Evolutionary conservation across 2,113 vertebrate species (phyloP).

Genomic region (Mesocricetus auratus): DNA sequence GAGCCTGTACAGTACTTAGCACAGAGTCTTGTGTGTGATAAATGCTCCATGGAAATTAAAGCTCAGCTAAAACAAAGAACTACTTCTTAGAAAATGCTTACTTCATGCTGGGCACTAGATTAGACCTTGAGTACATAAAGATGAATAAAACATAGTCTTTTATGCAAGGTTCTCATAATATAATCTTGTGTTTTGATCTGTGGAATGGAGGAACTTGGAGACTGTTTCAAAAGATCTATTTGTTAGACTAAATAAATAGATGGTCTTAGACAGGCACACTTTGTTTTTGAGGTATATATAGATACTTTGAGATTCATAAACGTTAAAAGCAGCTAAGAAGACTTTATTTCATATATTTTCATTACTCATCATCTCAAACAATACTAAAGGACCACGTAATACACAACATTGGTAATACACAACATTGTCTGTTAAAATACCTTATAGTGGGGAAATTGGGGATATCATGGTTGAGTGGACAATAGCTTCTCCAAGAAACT

Average conservation of each 20-base stretch:
- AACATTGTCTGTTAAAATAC: constrained; percentile 40
- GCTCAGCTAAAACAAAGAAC: not conserved
- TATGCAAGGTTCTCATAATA: not conserved
- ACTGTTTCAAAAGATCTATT: not conserved
- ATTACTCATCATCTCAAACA: not conserved
- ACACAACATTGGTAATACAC: not conserved
- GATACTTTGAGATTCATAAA: constrained; percentile 38
- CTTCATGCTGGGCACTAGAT: not conserved
- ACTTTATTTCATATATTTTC: constrained; percentile 18
- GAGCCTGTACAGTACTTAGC: not conserved
- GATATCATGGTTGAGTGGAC: not conserved
- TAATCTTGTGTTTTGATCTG: not conserved
- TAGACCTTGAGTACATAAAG: not conserved
- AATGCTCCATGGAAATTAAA: not conserved
- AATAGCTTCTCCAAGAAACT: not conserved
- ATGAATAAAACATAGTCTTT: not conserved
- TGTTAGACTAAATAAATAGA: constrained; percentile 18
- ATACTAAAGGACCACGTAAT: not conserved
- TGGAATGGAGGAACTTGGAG: not conserved
- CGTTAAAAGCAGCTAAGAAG: constrained; percentile 23
- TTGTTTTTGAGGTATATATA: not conserved
- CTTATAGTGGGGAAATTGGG: not conserved
- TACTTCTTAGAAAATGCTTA: not conserved
- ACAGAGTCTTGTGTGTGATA: not conserved
- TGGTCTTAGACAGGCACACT: not conserved